These are phyloP conservation scores for Rhyacichthys aspro DNA, from an alignment of 2,797 vertebrate genomes.

Conservation along the genomic window DNA sequence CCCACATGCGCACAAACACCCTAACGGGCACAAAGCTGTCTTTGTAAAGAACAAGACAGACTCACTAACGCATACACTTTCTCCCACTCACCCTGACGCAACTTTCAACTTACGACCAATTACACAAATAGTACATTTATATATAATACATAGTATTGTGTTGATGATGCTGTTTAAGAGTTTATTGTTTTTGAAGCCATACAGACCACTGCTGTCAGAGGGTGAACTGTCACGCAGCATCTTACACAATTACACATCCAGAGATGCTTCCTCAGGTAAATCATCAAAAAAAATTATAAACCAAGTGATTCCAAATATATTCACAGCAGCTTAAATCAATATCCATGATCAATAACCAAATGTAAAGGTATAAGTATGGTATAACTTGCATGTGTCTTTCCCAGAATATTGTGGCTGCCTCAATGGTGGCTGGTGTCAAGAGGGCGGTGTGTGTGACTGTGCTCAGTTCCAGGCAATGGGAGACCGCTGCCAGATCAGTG, in stretches of 20 bases:
- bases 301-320: constrained; percentile 5
- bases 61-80: constrained; percentile 59
- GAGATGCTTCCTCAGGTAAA: constrained; percentile 83
- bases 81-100: constrained; percentile 64
- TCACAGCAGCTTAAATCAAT: constrained; percentile 11
- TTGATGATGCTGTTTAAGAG: constrained; percentile 36
- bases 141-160: no score
- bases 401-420: constrained; percentile 94
- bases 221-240: constrained; percentile 73
- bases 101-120: constrained; percentile 44
- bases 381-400: constrained; percentile 46
- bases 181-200: constrained; percentile 68
- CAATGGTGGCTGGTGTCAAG: constrained; percentile 96
- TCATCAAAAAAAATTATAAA: not conserved
- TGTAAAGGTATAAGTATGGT: not conserved
- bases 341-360: not conserved
- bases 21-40: constrained; percentile 79
- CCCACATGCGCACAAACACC: constrained; percentile 77
- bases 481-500: constrained; percentile 96
- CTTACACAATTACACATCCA: constrained; percentile 82
- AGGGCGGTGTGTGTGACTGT: constrained; percentile 92
- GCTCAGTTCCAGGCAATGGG: constrained; percentile 95
- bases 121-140: constrained; percentile 34
- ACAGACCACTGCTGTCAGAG: constrained; percentile 79
- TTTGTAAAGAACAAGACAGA: constrained; percentile 73